phyloP scores from a whole-genome alignment of 1,140 invertebrate species.

The Drosophila leontia region DNA sequence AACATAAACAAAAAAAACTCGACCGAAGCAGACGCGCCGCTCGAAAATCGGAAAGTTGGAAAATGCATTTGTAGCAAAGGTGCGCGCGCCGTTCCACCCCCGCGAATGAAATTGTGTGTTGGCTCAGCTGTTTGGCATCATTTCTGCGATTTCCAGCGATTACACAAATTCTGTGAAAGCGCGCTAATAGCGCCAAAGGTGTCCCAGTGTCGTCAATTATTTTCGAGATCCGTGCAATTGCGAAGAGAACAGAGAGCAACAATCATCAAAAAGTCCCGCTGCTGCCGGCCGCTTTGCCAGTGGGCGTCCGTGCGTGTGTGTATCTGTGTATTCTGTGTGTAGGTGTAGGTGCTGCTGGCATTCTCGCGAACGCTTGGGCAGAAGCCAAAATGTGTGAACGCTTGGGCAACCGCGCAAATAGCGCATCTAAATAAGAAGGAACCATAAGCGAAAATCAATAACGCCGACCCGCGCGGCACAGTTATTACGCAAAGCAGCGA shows the following conservation, averaged over 20 bases:
- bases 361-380: constrained; percentile 39
- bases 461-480: constrained; percentile 15
- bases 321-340: background rate
- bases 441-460: constrained; percentile 55
- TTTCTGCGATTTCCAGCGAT: background rate
- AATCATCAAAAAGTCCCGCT: background rate
- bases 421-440: constrained; percentile 41
- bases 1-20: constrained; percentile 5
- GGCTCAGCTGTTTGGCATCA: constrained; percentile 21
- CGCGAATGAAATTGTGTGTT: constrained; percentile 2
- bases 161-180: background rate
- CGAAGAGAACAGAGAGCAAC: background rate
- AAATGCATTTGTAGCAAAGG: constrained; percentile 28
- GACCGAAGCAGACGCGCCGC: constrained; percentile 9
- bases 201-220: constrained; percentile 13
- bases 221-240: constrained; percentile 11
- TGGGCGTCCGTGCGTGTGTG: constrained; percentile 21
- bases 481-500: constrained; percentile 42
- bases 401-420: constrained; percentile 40
- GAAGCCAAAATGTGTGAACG: constrained; percentile 49
- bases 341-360: constrained; percentile 6
- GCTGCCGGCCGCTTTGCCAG: constrained; percentile 10
- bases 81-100: constrained; percentile 21
- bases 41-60: constrained; percentile 9
- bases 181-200: background rate